Conservation (phyloP, 2,888 invertebrate genomes). For the Elysia crispata region DNA sequence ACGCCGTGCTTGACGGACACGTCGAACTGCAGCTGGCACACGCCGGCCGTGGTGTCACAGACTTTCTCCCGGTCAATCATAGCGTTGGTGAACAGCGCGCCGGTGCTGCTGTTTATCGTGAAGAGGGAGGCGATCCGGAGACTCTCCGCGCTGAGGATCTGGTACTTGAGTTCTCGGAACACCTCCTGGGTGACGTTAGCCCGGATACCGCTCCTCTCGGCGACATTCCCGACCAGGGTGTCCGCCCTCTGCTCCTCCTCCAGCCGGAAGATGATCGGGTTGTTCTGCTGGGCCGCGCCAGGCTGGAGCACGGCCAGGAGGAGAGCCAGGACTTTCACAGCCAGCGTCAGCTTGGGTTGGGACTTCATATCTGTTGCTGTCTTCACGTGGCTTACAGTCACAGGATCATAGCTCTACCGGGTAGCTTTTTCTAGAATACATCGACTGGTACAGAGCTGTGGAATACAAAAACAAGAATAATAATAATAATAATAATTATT, state of each 20-base stretch:
- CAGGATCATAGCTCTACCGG: too few relatives aligned
- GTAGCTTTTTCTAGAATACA: too few relatives aligned
- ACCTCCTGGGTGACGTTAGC: slow-evolving; percentile 16
- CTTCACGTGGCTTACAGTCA: too few relatives aligned
- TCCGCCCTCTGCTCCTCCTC: slow-evolving; percentile 39
- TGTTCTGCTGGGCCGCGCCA: slow-evolving; percentile 2
- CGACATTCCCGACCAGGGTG: slow-evolving; percentile 50
- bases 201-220: slow-evolving; percentile 44
- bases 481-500: too few relatives aligned
- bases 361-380: slow-evolving; percentile 7
- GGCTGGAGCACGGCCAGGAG: slow-evolving; percentile 11
- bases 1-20: slow-evolving; percentile 59
- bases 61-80: slow-evolving; percentile 53
- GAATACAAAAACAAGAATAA: too few relatives aligned
- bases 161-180: slow-evolving; percentile 37
- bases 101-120: slow-evolving; percentile 49
- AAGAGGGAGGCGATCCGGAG: slow-evolving; percentile 47
- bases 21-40: slow-evolving; percentile 60
- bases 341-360: not conserved
- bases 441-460: too few relatives aligned
- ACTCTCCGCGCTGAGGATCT: slow-evolving; percentile 49
- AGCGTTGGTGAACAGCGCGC: slow-evolving; percentile 49
- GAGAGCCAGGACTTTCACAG: not conserved
- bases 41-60: slow-evolving; percentile 45
- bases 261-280: slow-evolving; percentile 19